These are phyloP conservation scores for Astropecten irregularis DNA, from an alignment of 53 echinoderm and acorn worm genomes.

Conservation along the genomic window DNA sequence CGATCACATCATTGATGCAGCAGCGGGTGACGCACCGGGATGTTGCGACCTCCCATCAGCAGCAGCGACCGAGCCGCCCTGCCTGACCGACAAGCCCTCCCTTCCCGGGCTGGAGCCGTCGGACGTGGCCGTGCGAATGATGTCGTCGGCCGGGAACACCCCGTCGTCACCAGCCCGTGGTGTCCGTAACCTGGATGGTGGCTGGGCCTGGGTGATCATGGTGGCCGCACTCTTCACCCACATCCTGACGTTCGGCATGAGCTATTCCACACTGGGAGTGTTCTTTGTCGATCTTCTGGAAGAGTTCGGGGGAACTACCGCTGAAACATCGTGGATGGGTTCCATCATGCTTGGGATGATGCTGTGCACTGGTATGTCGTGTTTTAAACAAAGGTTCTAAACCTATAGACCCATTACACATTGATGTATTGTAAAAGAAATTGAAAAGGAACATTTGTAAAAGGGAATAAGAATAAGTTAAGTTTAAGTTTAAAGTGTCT, in stretches of 20 bases:
- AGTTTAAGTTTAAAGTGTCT: too few relatives aligned
- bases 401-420: too few relatives aligned
- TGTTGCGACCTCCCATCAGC: not conserved
- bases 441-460: too few relatives aligned
- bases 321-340: conserved; percentile 85
- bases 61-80: not conserved
- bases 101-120: too few relatives aligned
- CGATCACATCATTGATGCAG: too few relatives aligned
- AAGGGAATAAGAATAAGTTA: too few relatives aligned
- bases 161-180: too few relatives aligned
- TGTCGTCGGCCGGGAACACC: too few relatives aligned
- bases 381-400: too few relatives aligned
- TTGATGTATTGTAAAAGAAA: too few relatives aligned
- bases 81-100: too few relatives aligned
- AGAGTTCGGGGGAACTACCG: conserved; percentile 72
- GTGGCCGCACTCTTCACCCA: conserved; percentile 86
- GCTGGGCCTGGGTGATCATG: conserved; percentile 96
- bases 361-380: conserved; percentile 84
- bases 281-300: conserved; percentile 82
- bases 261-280: conserved; percentile 83
- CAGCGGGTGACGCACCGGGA: conserved; percentile 3
- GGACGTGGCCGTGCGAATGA: too few relatives aligned
- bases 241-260: conserved; percentile 83
- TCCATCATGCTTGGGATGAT: conserved; percentile 88
- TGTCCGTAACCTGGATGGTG: conserved; percentile 78